Base-by-base conservation (phyloP, 2,797 vertebrate genomes). In the Amazonetta brasiliensis region DNA sequence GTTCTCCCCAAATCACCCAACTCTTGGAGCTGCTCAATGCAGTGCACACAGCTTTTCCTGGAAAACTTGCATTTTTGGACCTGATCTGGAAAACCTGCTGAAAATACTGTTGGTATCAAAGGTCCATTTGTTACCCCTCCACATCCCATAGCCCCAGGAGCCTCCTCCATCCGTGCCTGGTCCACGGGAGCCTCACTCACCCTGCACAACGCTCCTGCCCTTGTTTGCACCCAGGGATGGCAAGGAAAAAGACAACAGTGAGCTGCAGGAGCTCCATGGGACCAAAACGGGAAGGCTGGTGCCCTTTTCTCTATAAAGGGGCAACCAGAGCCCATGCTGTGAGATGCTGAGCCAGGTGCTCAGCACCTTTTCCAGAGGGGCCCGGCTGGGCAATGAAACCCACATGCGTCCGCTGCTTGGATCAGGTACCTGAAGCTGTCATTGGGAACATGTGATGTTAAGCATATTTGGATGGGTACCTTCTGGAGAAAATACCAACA, bases 401-500 rank as follows among this genome's bases (percentile, higher is more conserved):
- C 2, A 0, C 0, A 16, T 8, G 54, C 1, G 0, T 84, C 94
- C 64, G 67, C 94, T 84, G 76, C 94, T 95, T 89, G 95, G 95
- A 95, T 96, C 86, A 89, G 75, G 94, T 94, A 90, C 89, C 95
- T 93, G 92, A 95, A 94, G 96, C 92, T 97, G 95, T 96, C 95
- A 97, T 35, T n/a, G 73, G 95, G 92, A 95, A 94, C 28, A 59
- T 67, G 87, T 86, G 96, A 95, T 69, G 50, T 96, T 89, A 88
- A 97, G 91, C 86, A 90, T 64, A 75, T 94, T 96, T 91, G 94
- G 95, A 94, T 84, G 82, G 95, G 96, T 90, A 86, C 85, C 96
- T 97, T 94, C 95, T 97, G 92, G 93, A 97, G 90, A 84, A 96
- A 96, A 96, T 93, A 89, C 96, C 96, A 94, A 35, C 72, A 41